Percentiles rank a stretch among this genome's conserved stretches.
These are phyloP conservation scores for Leuctra nigra DNA, from an alignment of 2,888 invertebrate genomes.

Conservation along the genomic window DNA sequence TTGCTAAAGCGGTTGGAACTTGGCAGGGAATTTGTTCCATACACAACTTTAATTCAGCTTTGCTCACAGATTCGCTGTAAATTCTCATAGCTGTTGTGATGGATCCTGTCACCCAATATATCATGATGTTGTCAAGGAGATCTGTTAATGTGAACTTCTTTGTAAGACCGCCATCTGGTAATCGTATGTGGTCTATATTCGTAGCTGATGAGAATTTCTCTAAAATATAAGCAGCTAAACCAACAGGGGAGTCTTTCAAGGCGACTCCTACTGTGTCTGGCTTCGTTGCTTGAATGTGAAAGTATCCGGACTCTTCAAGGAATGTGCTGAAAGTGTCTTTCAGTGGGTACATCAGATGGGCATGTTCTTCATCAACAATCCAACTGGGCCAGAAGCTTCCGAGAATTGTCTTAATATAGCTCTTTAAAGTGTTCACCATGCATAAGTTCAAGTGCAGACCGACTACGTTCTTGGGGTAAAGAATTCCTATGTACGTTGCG, in stretches of 20 bases:
- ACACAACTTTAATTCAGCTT: slow-evolving; percentile 11
- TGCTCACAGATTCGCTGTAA: slow-evolving; percentile 39
- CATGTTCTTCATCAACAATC: slow-evolving; percentile 33
- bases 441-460: slow-evolving; percentile 64
- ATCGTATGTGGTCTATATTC: slow-evolving; percentile 32
- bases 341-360: too few relatives aligned
- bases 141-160: too few relatives aligned
- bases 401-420: slow-evolving; percentile 31
- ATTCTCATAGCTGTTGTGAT: slow-evolving; percentile 43
- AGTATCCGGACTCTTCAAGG: slow-evolving; percentile 43
- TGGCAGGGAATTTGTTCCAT: slow-evolving; percentile 20
- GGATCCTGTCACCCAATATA: slow-evolving; percentile 46
- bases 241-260: slow-evolving; percentile 45
- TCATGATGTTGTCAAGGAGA: slow-evolving; percentile 48
- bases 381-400: slow-evolving; percentile 35
- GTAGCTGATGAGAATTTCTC: slow-evolving; percentile 50
- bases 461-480: slow-evolving; percentile 50
- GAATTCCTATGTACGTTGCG: slow-evolving; percentile 51
- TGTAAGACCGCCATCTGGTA: slow-evolving; percentile 44
- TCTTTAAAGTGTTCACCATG: slow-evolving; percentile 34
- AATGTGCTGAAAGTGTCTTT: slow-evolving; percentile 34
- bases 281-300: too few relatives aligned
- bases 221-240: slow-evolving; percentile 47
- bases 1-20: slow-evolving; percentile 67
- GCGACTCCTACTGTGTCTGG: too few relatives aligned